Base-by-base conservation (phyloP, 1,140 invertebrate species). In the Arion vulgaris region DNA sequence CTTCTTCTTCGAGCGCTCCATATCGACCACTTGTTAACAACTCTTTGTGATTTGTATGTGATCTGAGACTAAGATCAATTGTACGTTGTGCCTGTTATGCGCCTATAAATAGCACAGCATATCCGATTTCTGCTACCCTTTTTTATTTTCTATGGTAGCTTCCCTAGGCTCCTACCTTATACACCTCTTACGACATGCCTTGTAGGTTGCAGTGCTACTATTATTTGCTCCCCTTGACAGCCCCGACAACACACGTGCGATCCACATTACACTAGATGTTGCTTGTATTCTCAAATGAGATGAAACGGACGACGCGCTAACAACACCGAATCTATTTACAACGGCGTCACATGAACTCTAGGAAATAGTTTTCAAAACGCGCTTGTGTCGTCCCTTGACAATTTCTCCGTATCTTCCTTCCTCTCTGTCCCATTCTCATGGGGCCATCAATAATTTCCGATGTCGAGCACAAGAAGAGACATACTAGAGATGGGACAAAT, bases 291-390 rank as follows among this genome's bases (percentile, higher is more conserved):
- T n/a, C 17, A 2, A 23, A 9, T 57, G 53, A 57, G 23, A 57
- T n/a, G 23, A 57, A 57, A 9, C 53, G 2, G 53, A 57, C 28
- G 62, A 66, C 62, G 53, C 53, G 53, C 23, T 57, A 19, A 34
- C 62, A 66, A 66, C 62, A 66, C 62, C 28, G 53, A 57, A 57
- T 57, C 53, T 57, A n/a, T n/a, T 57, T 57, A 57, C 53, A 57
- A 23, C 9, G 9, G 23, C 15, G 53, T 57, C 53, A 57, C 53
- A 23, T 19, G 9, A 57, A 23, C 5, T 9, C 53, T n/a, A 19
- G 53, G 26, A 23, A 9, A 57, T n/a, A 57, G 26, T 57, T 57
- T n/a, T 57, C 53, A 57, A 15, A 57, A 57, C 19, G 53, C 19
- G 26, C 9, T 57, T 57, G 26, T n/a, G 26, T 19, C 9, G 53